Evolutionary conservation across 1,140 invertebrate genomes (phyloP).

Genomic region (Coptotermes formosanus): DNA sequence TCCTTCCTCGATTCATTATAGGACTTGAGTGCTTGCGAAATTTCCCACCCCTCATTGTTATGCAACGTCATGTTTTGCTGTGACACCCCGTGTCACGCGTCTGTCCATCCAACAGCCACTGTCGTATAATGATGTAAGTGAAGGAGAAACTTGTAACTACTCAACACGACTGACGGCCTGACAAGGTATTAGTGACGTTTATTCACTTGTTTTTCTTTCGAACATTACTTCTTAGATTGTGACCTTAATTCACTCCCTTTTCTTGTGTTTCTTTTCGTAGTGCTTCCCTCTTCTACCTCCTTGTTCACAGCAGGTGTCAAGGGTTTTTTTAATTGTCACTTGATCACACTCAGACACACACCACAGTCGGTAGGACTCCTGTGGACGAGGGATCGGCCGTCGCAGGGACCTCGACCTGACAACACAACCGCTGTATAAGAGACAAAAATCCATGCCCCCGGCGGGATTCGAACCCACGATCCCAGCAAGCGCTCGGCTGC

Average conservation of each 20-base stretch:
- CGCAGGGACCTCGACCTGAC: too few species aligned
- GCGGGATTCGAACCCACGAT: too few species aligned
- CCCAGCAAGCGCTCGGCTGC: too few species aligned
- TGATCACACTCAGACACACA: too few species aligned
- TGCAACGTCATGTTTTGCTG: neutral
- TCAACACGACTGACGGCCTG: neutral
- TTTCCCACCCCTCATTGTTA: neutral
- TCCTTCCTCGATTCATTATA: neutral
- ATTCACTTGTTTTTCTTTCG: neutral
- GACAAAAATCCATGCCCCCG: too few species aligned
- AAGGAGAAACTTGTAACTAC: neutral
- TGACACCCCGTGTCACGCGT: neutral
- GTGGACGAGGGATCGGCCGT: too few species aligned
- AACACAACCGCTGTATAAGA: too few species aligned
- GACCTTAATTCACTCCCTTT: neutral
- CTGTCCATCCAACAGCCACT: neutral
- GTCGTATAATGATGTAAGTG: neutral
- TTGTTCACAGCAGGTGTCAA: too few species aligned
- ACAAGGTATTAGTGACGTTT: neutral
- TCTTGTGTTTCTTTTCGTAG: neutral
- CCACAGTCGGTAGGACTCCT: too few species aligned
- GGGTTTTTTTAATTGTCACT: too few species aligned
- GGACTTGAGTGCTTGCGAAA: slow-evolving; percentile 14
- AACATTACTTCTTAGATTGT: neutral
- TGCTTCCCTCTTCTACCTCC: too few species aligned